Percentiles rank a stretch among this genome's conserved stretches.
These are phyloP conservation scores for Peucedramus taeniatus DNA, from an alignment of 2,113 vertebrate species.

Conservation along the genomic window DNA sequence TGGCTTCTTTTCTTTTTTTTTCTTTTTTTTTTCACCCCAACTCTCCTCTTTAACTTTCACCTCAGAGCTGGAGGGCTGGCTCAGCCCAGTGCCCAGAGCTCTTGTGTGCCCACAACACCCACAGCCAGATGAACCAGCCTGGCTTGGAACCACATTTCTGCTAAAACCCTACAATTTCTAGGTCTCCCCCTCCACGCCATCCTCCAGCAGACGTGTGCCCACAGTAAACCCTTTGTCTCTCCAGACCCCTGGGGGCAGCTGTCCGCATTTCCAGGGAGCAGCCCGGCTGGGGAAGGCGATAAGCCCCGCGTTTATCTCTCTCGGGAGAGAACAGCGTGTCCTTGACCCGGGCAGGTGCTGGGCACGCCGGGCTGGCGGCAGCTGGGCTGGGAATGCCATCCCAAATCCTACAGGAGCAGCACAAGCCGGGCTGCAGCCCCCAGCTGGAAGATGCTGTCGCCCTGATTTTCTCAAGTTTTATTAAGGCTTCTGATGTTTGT, in stretches of 20 bases:
- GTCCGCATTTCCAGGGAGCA: not conserved
- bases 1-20: not conserved
- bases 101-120: fast-evolving
- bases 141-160: not conserved
- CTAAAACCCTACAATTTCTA: not conserved
- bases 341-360: not conserved
- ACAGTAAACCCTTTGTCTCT: not conserved
- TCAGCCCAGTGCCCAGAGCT: not conserved
- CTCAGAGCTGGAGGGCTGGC: not conserved
- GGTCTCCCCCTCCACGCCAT: not conserved
- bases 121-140: not conserved
- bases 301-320: not conserved
- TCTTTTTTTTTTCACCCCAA: fast-evolving
- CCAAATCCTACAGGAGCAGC: not conserved
- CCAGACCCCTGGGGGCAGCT: not conserved
- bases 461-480: no score
- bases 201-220: fast-evolving
- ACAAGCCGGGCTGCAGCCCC: not conserved
- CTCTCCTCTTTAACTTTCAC: not conserved
- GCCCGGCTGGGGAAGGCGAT: not conserved
- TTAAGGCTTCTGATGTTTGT: no score
- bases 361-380: not conserved
- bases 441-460: no score
- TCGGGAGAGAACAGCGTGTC: not conserved
- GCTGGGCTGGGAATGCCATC: not conserved